A percentile compares a stretch with the other conserved stretches of the same genome.
These are phyloP conservation scores for Acronicta psi DNA, from an alignment of 2,888 invertebrate species.

Conservation along the genomic window DNA sequence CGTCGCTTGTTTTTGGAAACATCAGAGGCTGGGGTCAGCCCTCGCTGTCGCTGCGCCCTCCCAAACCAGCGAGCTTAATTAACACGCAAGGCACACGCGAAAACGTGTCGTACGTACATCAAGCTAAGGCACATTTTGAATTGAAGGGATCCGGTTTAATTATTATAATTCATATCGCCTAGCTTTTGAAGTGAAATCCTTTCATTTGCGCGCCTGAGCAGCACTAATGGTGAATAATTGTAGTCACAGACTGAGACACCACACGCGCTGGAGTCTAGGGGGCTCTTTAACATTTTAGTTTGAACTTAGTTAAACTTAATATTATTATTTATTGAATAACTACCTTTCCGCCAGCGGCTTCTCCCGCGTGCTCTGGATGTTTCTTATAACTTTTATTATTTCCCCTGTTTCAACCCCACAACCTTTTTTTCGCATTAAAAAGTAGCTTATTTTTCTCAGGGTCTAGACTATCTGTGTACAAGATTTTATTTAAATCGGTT, in stretches of 20 bases:
- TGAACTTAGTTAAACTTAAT: too few species aligned
- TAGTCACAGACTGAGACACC: conserved; percentile 15
- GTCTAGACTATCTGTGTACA: too few species aligned
- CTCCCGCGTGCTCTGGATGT: too few species aligned
- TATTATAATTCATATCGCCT: conserved; percentile 57
- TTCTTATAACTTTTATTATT: too few species aligned
- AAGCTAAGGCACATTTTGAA: conserved; percentile 37
- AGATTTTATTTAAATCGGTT: too few species aligned
- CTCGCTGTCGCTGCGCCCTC: conserved; percentile 10
- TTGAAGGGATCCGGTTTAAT: conserved; percentile 26
- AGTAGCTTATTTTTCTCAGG: too few species aligned
- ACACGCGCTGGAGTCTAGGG: too few species aligned
- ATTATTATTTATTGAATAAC: too few species aligned
- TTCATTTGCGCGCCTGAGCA: conserved; percentile 28
- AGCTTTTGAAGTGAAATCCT: conserved; percentile 41
- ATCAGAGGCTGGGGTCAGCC: conserved; percentile 20
- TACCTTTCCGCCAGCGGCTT: too few species aligned
- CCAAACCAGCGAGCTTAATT: conserved; percentile 42
- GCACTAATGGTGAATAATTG: conserved; percentile 23
- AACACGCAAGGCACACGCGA: conserved; percentile 28
- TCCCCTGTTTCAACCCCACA: too few species aligned
- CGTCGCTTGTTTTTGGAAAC: conserved; percentile 12
- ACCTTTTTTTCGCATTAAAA: too few species aligned
- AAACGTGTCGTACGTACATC: conserved; percentile 40
- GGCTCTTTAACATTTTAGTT: too few species aligned